These are phyloP conservation scores for Galerucella calmariensis DNA, from an alignment of 2,888 invertebrate genomes.

Conservation along the genomic window DNA sequence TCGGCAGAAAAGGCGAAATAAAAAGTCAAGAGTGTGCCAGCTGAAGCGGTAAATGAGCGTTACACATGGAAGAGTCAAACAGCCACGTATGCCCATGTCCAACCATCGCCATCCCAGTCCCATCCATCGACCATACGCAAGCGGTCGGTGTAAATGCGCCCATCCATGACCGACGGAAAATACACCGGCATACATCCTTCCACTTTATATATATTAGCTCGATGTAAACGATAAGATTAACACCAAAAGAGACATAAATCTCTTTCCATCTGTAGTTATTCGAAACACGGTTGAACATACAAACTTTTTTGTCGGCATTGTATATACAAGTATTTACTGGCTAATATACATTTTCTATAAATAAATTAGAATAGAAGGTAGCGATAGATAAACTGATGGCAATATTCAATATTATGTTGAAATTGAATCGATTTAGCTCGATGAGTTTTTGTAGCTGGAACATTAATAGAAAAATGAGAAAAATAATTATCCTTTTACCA, in stretches of 20 bases:
- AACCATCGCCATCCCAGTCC: constrained; percentile 14
- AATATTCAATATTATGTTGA: neutral
- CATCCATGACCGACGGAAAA: constrained; percentile 47
- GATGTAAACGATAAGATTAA: constrained; percentile 21
- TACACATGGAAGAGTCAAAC: constrained; percentile 58
- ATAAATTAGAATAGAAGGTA: neutral
- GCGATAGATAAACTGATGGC: neutral
- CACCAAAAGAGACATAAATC: constrained; percentile 44
- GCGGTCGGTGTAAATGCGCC: constrained; percentile 27
- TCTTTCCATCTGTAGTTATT: neutral
- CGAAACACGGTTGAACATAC: neutral
- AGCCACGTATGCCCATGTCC: constrained; percentile 51
- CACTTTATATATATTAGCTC: constrained; percentile 22
- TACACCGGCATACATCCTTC: constrained; percentile 34
- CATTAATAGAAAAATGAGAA: too few relatives aligned
- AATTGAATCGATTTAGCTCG: neutral
- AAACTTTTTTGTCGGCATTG: constrained; percentile 1
- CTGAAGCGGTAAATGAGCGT: constrained; percentile 61
- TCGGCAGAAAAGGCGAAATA: constrained; percentile 30
- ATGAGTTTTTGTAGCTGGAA: too few relatives aligned
- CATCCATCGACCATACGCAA: constrained; percentile 41
- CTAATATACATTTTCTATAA: neutral
- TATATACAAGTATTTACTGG: neutral
- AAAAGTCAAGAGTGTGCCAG: constrained; percentile 42
- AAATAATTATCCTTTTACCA: too few relatives aligned